Conservation (phyloP, 2,113 vertebrate genomes). For the Poecilia latipinna region DNA sequence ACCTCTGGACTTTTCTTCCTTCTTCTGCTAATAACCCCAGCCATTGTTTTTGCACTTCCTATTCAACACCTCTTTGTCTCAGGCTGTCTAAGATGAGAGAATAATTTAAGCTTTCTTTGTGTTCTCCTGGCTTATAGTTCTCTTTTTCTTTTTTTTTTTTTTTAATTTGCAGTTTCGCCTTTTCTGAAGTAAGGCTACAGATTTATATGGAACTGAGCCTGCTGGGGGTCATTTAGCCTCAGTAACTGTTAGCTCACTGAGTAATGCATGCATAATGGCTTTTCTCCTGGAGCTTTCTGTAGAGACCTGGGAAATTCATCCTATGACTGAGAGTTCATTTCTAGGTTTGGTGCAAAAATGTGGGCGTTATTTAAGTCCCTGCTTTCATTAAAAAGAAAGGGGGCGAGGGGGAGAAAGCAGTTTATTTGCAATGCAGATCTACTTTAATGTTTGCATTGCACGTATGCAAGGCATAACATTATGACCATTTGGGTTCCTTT, state of each 20-base stretch:
- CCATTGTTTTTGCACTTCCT: conserved; percentile 1
- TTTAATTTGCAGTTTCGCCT: neutral
- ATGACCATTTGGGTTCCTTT: neutral
- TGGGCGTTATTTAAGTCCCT: neutral
- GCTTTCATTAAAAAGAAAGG: neutral
- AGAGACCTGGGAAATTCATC: conserved; percentile 16
- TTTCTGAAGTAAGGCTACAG: conserved; percentile 2
- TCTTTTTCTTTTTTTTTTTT: neutral
- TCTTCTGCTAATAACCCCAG: conserved; percentile 2
- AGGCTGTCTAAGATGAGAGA: conserved; percentile 6
- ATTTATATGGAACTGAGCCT: conserved; percentile 7
- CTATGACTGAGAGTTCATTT: conserved; percentile 12
- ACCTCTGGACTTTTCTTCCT: conserved; percentile 11
- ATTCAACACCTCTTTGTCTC: neutral
- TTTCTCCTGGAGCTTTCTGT: conserved; percentile 10
- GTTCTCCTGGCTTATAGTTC: neutral
- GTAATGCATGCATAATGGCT: conserved; percentile 11
- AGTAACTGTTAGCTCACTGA: conserved; percentile 16
- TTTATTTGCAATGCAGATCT: neutral
- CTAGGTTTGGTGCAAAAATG: neutral
- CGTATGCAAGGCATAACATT: neutral
- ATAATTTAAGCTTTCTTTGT: neutral
- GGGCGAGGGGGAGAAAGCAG: no score
- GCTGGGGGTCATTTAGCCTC: conserved; percentile 6
- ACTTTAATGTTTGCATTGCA: neutral